Base-by-base conservation (phyloP, 2,888 invertebrate genomes). In the Trisateles emortualis region DNA sequence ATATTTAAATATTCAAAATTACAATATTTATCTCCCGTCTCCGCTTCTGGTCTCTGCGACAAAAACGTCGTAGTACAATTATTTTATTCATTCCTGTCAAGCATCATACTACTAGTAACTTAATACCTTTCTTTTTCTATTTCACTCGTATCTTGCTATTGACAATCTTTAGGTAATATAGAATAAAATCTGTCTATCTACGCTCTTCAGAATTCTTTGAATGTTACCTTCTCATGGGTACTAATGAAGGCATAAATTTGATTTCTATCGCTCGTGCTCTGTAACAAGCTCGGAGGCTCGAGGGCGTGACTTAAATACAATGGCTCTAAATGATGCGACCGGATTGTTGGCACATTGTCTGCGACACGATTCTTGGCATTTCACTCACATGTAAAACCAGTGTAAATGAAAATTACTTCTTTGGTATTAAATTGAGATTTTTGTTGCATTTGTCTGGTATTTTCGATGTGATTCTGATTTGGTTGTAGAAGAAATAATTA, bases 161-260 rank as follows among this genome's bases (percentile, higher is more conserved):
- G 13, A 10, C n/a, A n/a, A n/a, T n/a, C n/a, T n/a, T n/a, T n/a
- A n/a, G n/a, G n/a, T n/a, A n/a, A n/a, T n/a, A n/a, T n/a, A n/a
- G n/a, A 22, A 16, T 11, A 22, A 19, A 39, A 38, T 36, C 10
- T 8, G 45, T 29, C 6, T 29, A 3, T 8, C 29, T 0, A 24
- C 22, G 13, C 44, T 45, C 19, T n/a, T n/a, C 5, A 52, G 52
- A 54, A 49, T 49, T 44, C 39, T 48, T 35, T 38, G 41, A 46
- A 52, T 33, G 8, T 30, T 17, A 36, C 26, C 45, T 33, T 26
- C 36, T 29, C 35, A 51, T 41, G 50, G 51, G 46, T 53, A 19
- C 43, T 58, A 67, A 67, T 67, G 63, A 67, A 58, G 52, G 47
- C 42, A 67, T 67, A 49, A 52, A 68, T 60, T 68, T 47, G 64